phyloP scores from a whole-genome alignment of 2,797 vertebrate genomes.

The Enteromius viviparus region DNA sequence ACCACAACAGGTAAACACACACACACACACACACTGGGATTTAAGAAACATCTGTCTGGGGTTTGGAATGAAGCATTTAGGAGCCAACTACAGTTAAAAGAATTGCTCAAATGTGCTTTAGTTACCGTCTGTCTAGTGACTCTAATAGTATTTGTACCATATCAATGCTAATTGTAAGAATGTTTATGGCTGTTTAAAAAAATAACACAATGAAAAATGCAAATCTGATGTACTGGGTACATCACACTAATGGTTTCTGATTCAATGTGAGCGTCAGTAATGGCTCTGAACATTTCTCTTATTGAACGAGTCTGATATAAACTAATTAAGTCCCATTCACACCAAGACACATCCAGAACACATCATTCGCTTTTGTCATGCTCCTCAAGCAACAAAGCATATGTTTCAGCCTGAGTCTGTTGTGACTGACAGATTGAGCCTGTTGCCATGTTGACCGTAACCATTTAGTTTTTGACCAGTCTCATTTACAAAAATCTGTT shows the following conservation, averaged over 20 bases:
- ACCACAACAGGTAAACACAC: constrained; percentile 86
- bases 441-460: background rate
- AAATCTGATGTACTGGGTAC: background rate
- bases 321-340: background rate
- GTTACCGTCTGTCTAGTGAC: background rate
- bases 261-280: background rate
- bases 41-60: background rate
- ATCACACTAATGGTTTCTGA: background rate
- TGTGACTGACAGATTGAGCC: background rate
- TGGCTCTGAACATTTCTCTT: background rate
- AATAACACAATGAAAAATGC: background rate
- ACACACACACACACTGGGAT: background rate
- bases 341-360: background rate
- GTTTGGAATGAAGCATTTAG: background rate
- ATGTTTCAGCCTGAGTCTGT: background rate
- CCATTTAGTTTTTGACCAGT: background rate
- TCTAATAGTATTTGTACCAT: background rate
- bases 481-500: background rate
- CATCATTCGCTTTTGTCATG: background rate
- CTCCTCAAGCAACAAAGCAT: background rate
- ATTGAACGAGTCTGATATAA: background rate
- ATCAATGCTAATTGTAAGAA: background rate
- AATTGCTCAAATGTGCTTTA: background rate
- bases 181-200: background rate
- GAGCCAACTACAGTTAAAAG: background rate